Evolutionary conservation across 2,113 vertebrate species (phyloP).

Genomic region (Ceratotherium simum): DNA sequence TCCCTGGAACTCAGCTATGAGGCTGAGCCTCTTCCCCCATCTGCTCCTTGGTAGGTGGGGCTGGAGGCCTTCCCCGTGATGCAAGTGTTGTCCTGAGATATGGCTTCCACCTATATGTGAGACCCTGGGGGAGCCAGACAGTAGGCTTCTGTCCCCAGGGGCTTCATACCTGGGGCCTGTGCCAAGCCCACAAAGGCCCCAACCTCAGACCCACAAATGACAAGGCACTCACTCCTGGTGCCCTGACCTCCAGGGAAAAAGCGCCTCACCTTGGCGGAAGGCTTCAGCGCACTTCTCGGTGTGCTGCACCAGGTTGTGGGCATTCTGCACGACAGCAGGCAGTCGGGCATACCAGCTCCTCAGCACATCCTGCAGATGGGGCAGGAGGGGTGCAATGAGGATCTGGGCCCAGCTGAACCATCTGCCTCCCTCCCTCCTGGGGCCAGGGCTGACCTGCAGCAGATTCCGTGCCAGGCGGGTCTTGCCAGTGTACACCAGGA

Average conservation of each 20-base stretch:
- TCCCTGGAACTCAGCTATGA: background rate
- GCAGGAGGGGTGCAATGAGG: background rate
- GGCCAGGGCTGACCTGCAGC: constrained; percentile 90
- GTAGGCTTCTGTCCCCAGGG: background rate
- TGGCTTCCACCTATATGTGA: background rate
- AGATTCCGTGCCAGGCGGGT: constrained; percentile 97
- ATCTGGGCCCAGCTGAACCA: background rate
- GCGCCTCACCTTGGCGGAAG: constrained; percentile 87
- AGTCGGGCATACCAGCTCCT: constrained; percentile 96
- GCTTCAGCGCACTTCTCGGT: constrained; percentile 91
- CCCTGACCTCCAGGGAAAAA: background rate
- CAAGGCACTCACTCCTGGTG: background rate
- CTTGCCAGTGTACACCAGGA: constrained; percentile 97
- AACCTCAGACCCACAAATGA: background rate
- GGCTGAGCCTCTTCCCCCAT: background rate
- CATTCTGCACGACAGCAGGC: constrained; percentile 89
- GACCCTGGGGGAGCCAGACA: background rate
- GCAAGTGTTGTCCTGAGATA: background rate
- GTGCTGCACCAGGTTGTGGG: constrained; percentile 89
- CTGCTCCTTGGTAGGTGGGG: background rate
- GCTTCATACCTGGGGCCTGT: background rate
- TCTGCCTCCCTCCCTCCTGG: background rate
- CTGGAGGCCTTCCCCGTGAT: background rate
- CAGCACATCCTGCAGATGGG: constrained; percentile 92
- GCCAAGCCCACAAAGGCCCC: background rate